Percentiles rank a stretch among this genome's conserved stretches.
Evolutionary conservation across 1,140 invertebrate genomes (phyloP).

Genomic region (Stegodyphus mimosarum): DNA sequence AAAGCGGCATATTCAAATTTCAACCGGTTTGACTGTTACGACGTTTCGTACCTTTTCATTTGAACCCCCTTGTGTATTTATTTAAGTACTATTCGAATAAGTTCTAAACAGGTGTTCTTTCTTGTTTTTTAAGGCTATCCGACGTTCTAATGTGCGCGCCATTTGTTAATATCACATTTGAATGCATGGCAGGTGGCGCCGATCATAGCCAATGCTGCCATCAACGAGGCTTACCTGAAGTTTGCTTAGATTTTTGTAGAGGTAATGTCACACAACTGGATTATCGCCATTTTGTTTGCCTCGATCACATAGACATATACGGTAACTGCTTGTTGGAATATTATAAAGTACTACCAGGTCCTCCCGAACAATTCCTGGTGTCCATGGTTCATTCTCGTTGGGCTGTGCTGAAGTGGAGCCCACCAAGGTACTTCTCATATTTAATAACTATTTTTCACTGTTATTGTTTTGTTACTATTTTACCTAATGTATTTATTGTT

Average conservation of each 20-base stretch:
- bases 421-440: slow-evolving; percentile 69
- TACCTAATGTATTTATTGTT: no score
- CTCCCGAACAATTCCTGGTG: slow-evolving; percentile 76
- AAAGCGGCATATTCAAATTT: no score
- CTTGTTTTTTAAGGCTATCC: slow-evolving; percentile 48
- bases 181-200: slow-evolving; percentile 75
- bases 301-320: slow-evolving; percentile 82
- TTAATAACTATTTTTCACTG: no score
- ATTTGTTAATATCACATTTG: slow-evolving; percentile 82
- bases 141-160: slow-evolving; percentile 88
- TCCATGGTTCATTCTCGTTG: slow-evolving; percentile 79
- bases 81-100: no score
- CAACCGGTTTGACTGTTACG: no score
- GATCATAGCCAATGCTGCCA: slow-evolving; percentile 80
- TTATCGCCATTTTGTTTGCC: slow-evolving; percentile 77
- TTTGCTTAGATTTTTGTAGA: slow-evolving; percentile 78
- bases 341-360: slow-evolving; percentile 81
- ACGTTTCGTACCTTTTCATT: no score
- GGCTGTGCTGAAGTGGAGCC: slow-evolving; percentile 81
- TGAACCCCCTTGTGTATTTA: no score
- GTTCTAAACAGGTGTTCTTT: no score
- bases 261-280: slow-evolving; percentile 78
- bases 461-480: no score
- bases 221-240: slow-evolving; percentile 77
- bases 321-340: slow-evolving; percentile 83